Evolutionary conservation across 1,140 invertebrate genomes (phyloP).

Genomic region (Camponotus floridanus): DNA sequence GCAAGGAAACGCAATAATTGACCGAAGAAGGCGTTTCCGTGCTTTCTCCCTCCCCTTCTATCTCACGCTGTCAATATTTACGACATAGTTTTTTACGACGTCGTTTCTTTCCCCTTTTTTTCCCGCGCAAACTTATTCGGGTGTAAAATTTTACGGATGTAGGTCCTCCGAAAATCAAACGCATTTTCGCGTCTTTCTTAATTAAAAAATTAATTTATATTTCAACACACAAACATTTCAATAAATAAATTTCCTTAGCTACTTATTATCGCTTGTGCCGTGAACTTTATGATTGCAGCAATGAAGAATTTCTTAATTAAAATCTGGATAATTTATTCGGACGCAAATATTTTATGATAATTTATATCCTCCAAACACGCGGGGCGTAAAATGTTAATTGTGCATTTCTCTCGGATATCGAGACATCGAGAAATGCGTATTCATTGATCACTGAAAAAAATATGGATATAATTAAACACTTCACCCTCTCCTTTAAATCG

Average conservation of each 20-base stretch:
- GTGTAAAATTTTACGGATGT: not conserved
- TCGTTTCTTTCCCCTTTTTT: too few relatives aligned
- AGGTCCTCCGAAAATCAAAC: not conserved
- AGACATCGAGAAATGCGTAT: not conserved
- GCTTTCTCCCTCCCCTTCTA: not conserved
- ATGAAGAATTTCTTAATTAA: conserved; percentile 5
- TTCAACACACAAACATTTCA: not conserved
- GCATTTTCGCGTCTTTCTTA: not conserved
- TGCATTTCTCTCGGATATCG: not conserved
- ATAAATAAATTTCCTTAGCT: conserved; percentile 7
- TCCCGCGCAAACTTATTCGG: not conserved
- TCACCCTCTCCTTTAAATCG: not conserved
- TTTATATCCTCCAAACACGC: not conserved
- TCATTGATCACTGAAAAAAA: conserved; percentile 5
- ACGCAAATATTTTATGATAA: not conserved
- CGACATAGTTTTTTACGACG: too few relatives aligned
- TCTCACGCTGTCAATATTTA: too few relatives aligned
- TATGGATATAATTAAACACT: conserved; percentile 8
- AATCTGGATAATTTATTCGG: not conserved
- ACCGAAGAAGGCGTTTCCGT: not conserved
- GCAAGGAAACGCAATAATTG: conserved; percentile 7
- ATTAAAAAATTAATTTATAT: not conserved
- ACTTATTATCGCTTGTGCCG: not conserved
- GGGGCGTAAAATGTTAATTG: not conserved
- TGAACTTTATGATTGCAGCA: not conserved